Evolutionary conservation across 23 tunicate species (phyloP).

Genomic region (Styela clava): DNA sequence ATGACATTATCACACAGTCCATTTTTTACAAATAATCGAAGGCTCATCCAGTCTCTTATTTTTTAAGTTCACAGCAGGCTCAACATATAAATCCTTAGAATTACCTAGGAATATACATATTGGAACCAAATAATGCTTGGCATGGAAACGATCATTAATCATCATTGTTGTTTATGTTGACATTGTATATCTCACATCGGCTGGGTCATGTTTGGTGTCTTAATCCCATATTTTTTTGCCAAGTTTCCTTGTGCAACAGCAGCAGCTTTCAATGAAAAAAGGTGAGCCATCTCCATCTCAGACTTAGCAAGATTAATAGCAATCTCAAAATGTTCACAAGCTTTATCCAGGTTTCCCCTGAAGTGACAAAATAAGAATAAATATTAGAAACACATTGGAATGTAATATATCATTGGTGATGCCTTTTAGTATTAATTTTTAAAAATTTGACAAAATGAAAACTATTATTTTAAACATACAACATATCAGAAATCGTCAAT

Average conservation of each 20-base stretch:
- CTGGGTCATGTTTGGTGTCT: constrained; percentile 18
- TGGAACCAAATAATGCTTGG: too few species aligned
- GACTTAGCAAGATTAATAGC: constrained; percentile 74
- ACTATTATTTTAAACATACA: too few species aligned
- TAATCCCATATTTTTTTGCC: constrained; percentile 71
- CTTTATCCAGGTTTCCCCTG: constrained; percentile 80
- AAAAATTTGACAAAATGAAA: neutral
- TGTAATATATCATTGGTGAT: too few species aligned
- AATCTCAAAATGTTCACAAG: constrained; percentile 54
- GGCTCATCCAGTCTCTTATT: too few species aligned
- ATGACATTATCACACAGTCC: too few species aligned
- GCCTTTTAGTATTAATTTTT: neutral
- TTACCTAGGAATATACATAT: too few species aligned
- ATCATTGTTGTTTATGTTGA: too few species aligned
- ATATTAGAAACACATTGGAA: neutral
- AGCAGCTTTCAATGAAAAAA: constrained; percentile 81
- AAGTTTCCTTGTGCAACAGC: constrained; percentile 79
- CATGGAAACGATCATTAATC: too few species aligned
- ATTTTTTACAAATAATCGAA: too few species aligned
- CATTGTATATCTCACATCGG: neutral
- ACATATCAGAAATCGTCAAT: too few species aligned
- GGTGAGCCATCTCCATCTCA: constrained; percentile 84
- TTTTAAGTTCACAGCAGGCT: too few species aligned
- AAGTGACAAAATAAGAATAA: neutral
- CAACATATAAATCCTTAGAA: too few species aligned